Base-by-base conservation (phyloP, 30 jellyfish, hydroid and myxozoan species). In the Cassiopea andromeda region DNA sequence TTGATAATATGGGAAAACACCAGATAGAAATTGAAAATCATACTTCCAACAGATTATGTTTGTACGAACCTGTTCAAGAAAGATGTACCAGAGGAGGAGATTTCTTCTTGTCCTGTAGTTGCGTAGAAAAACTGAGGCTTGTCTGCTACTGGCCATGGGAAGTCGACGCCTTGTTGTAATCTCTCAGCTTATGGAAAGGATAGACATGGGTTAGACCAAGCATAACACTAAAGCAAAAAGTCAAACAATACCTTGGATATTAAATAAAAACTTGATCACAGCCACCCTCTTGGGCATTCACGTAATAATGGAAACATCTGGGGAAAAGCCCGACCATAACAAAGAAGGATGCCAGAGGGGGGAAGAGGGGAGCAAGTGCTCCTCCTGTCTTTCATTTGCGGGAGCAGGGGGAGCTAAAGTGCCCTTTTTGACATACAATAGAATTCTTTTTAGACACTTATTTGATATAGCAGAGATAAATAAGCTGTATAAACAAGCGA, bases 61-160 rank as follows among this genome's bases (percentile, higher is more conserved):
- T 64, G 43, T 64, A 64, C 73, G 43, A 64, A 96, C 99, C 99
- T 85, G 98, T 97, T 97, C 81, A 97, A 81, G 81, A 89, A 97
- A 7, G 99, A 97, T 3, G 99, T 97, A 15, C 99, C 99, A 50
- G 99, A 97, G 19, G 99, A 97, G 15, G 99, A 97, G 3, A 97
- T 97, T 85, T 97, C 99, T 78, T 97, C 99, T 85, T 93, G 98
- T 10, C 99, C 99, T 68, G 98, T 92, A 2, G 99, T 92, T 14
- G 98, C 98, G 83, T 97, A 97, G 88, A 97, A 97, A 77, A 97
- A 92, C 98, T 94, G 97, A 1, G 99, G 99, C 82, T 97, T 97
- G 75, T 97, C 99, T 14, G 93, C 82, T n/a, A 92, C 98, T 58
- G 99, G 99, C 99, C 99, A 97, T 57, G 99, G 99, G 85, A 97